Evolutionary conservation across 2,113 vertebrate species (phyloP).

Genomic region (Oncorhynchus clarkii): DNA sequence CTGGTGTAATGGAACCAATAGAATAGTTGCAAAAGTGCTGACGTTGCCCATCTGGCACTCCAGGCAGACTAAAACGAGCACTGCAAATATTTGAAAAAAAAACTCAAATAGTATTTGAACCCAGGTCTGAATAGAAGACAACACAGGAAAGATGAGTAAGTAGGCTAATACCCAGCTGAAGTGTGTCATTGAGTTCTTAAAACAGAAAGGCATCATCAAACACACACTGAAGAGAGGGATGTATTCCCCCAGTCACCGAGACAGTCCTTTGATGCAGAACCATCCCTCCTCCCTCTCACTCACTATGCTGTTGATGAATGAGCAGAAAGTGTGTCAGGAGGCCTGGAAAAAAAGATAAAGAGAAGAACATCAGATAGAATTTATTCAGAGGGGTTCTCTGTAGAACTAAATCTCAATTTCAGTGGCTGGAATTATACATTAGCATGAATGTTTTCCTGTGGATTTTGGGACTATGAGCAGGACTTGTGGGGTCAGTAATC

Average conservation of each 20-base stretch:
- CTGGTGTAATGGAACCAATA: too few species aligned
- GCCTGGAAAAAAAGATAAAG: constrained; percentile 29
- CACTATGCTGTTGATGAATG: constrained; percentile 51
- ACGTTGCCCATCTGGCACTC: too few species aligned
- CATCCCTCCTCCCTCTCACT: constrained; percentile 11
- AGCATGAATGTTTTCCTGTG: not conserved
- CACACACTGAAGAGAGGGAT: constrained; percentile 45
- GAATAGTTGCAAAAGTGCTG: too few species aligned
- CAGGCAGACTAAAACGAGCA: too few species aligned
- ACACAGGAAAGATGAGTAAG: constrained; percentile 26
- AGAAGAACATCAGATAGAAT: constrained; percentile 68
- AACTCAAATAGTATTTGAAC: not conserved
- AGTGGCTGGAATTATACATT: constrained; percentile 8
- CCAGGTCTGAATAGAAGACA: not conserved
- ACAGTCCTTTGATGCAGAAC: constrained; percentile 61
- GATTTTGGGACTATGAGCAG: not conserved
- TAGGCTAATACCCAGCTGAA: constrained; percentile 48
- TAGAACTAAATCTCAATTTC: constrained; percentile 18
- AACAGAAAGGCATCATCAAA: constrained; percentile 60
- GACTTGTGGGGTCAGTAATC: constrained; percentile 35
- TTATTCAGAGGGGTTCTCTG: constrained; percentile 54
- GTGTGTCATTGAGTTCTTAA: constrained; percentile 47
- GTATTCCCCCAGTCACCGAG: constrained; percentile 57
- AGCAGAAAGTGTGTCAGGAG: constrained; percentile 70
- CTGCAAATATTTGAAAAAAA: not conserved